Evolutionary conservation across 2,113 vertebrate genomes (phyloP).

Genomic region (Pheucticus melanocephalus): DNA sequence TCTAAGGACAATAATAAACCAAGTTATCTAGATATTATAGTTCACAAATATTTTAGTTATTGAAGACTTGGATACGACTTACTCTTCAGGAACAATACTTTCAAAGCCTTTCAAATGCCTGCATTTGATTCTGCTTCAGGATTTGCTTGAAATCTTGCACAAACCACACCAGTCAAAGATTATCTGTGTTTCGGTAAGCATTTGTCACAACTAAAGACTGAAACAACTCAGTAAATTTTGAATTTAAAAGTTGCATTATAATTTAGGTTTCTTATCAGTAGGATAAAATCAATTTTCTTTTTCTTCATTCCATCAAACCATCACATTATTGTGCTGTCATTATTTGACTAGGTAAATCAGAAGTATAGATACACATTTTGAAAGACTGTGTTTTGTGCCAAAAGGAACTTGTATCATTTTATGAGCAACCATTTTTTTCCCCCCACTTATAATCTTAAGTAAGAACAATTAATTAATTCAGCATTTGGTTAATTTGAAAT

Average conservation of each 20-base stretch:
- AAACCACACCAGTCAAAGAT: background rate
- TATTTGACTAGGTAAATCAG: background rate
- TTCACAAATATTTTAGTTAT: background rate
- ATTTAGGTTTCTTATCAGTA: background rate
- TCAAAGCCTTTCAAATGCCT: background rate
- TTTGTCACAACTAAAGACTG: background rate
- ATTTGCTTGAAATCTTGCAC: background rate
- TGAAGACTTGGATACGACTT: background rate
- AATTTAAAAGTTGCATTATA: background rate
- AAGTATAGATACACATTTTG: background rate
- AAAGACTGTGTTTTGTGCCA: background rate
- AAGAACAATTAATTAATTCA: background rate
- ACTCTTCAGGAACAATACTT: background rate
- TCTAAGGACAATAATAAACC: background rate
- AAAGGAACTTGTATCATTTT: background rate
- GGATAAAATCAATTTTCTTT: background rate
- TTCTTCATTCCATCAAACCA: background rate
- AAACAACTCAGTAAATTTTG: background rate
- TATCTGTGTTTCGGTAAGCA: background rate
- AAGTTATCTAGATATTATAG: background rate
- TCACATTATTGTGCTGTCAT: background rate
- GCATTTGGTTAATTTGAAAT: background rate
- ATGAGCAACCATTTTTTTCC: background rate
- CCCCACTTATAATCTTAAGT: background rate
- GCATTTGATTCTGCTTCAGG: background rate